Base-by-base conservation (phyloP, 1,140 invertebrate species). In the Hypsibius dujardini region DNA sequence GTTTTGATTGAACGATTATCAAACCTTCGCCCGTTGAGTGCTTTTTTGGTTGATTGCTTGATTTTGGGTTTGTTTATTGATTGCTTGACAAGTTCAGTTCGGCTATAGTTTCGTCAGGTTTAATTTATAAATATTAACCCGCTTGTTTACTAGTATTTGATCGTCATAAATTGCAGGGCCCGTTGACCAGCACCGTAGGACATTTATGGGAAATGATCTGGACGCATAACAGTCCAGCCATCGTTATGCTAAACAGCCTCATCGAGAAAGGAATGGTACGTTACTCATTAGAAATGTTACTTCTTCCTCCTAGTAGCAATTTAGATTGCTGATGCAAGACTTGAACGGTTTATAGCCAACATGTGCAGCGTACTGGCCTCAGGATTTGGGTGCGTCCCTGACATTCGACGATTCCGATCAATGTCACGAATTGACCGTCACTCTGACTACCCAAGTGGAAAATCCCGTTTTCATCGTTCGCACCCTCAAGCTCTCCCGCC, bases 201-300 rank as follows among this genome's bases (percentile, higher is more conserved):
- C 80, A 82, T 72, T 82, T 82, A 72, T 82, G 81, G 81, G 76
- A 79, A 72, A 80, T 81, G 80, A 74, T 81, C 3, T 82, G 81
- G 81, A 78, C 81, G 75, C 78, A 81, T 71, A 76, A 78, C 15
- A 74, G 73, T 71, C 77, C 76, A 71, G 79, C 76, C 15, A 75
- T 82, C 62, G 73, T 82, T 0, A 82, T 82, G 81, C 74, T 82
- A 2, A 82, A 81, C 73, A 77, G 76, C 74, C 74, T 81, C 28
- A 75, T 80, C 46, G 81, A 82, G 74, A 81, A 80, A 72, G 77
- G 76, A 7, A 70, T 70, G 70, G 70, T 70, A 70, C 47, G 62
- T 56, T 56, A 7, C 67, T 80, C 78, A 79, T 56, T n/a, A 56
- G 7, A 56, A 56, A 56, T 7, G 50, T 56, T 56, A 7, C n/a